Conservation (phyloP, 1,140 invertebrate genomes). For the Hesperophylax magnus region DNA sequence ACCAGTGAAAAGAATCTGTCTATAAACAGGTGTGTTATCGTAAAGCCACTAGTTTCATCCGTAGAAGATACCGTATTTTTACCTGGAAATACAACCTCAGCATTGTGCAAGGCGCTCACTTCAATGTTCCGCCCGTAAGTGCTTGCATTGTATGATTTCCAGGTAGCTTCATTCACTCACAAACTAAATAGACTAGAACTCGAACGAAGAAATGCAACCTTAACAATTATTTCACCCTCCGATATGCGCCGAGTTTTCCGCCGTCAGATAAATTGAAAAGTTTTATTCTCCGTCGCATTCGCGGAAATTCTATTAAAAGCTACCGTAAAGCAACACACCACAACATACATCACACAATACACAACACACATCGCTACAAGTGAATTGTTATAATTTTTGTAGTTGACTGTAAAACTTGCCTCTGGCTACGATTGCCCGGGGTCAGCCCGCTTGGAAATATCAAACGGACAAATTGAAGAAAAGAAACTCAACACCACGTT, state of each 20-base stretch:
- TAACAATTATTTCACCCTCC: slow-evolving; percentile 21
- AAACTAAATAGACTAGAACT: slow-evolving; percentile 31
- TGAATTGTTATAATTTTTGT: neutral
- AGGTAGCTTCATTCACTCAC: neutral
- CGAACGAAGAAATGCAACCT: slow-evolving; percentile 23
- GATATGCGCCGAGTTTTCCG: neutral
- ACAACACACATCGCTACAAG: neutral
- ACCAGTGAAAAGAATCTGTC: too few species aligned
- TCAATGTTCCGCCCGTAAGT: slow-evolving; percentile 15
- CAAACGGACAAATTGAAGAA: neutral
- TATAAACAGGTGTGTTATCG: too few species aligned
- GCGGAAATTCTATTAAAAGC: slow-evolving; percentile 33
- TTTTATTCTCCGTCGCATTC: slow-evolving; percentile 8
- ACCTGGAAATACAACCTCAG: slow-evolving; percentile 7
- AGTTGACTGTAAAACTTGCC: neutral
- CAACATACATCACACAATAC: neutral
- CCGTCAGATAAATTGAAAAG: slow-evolving; percentile 35
- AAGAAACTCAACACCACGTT: too few species aligned
- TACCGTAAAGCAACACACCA: neutral
- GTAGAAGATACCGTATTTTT: neutral
- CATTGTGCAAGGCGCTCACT: neutral
- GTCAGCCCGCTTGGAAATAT: neutral
- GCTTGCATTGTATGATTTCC: slow-evolving; percentile 30
- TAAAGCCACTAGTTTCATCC: neutral
- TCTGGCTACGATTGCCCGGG: neutral